A percentile compares a stretch with the other conserved stretches of the same genome.
phyloP scores from a whole-genome alignment of 2,888 invertebrate genomes.

The Drosophila leonis region DNA sequence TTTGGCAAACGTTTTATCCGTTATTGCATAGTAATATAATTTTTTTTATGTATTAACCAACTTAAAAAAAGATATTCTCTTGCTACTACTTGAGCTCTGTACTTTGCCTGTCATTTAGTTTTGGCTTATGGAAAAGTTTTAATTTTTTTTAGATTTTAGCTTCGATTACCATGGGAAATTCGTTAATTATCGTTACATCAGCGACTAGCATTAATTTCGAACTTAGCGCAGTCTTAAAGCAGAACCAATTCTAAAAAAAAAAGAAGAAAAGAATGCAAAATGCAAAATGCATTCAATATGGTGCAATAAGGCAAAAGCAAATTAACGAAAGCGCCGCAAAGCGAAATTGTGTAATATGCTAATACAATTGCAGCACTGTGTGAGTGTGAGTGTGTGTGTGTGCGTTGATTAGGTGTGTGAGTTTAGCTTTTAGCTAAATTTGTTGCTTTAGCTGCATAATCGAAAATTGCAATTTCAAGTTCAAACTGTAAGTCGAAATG shows the following conservation, averaged over 20 bases:
- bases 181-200: background rate
- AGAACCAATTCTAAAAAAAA: conserved; percentile 26
- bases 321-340: conserved; percentile 63
- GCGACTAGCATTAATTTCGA: conserved; percentile 50
- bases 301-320: conserved; percentile 16
- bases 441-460: background rate
- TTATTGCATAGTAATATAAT: too few relatives aligned
- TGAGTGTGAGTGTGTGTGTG: conserved; percentile 19
- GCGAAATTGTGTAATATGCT: conserved; percentile 51
- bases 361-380: conserved; percentile 41
- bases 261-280: background rate
- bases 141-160: too few relatives aligned
- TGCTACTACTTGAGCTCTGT: background rate
- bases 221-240: conserved; percentile 34
- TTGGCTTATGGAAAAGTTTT: background rate
- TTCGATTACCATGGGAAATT: background rate
- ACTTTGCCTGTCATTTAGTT: background rate
- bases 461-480: conserved; percentile 21
- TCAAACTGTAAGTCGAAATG: conserved; percentile 26
- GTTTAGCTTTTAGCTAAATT: conserved; percentile 6
- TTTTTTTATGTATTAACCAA: too few relatives aligned
- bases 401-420: conserved; percentile 16
- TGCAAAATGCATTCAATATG: conserved; percentile 32
- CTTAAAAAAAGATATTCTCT: background rate
- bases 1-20: too few relatives aligned